A percentile compares a stretch with the other conserved stretches of the same genome.
phyloP scores from a whole-genome alignment of 2,888 invertebrate species.

The Hyposoter didymator region DNA sequence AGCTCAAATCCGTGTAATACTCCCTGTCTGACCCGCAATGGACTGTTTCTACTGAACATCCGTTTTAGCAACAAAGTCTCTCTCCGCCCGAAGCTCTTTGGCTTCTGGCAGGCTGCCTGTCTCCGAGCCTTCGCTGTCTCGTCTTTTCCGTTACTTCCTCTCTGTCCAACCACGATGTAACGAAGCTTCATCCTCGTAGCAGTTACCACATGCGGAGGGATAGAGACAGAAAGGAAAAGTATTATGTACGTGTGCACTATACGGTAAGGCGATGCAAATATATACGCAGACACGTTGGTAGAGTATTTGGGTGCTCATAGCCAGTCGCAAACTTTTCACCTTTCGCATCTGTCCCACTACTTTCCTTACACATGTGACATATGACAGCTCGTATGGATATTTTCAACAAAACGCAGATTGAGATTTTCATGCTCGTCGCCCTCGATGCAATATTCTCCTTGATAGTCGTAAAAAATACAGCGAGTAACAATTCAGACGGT shows the following conservation, averaged over 20 bases:
- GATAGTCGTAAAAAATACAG: not conserved
- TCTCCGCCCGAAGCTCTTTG: conserved; percentile 35
- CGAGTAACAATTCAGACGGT: no score
- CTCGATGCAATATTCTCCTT: not conserved
- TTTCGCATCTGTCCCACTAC: conserved; percentile 17
- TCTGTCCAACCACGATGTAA: conserved; percentile 55
- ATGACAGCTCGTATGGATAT: not conserved
- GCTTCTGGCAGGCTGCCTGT: conserved; percentile 53
- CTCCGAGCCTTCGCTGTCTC: conserved; percentile 47
- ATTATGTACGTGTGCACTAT: conserved; percentile 22
- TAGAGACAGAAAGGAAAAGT: not conserved
- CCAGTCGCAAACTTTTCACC: conserved; percentile 53
- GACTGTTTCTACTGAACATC: conserved; percentile 61
- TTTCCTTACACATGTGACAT: not conserved
- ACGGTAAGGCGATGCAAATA: conserved; percentile 44
- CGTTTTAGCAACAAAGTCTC: conserved; percentile 63
- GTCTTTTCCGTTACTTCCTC: conserved; percentile 52
- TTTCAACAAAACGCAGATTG: not conserved
- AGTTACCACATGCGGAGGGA: conserved; percentile 8
- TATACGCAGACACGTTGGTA: conserved; percentile 30
- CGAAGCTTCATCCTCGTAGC: conserved; percentile 57
- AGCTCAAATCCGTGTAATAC: conserved; percentile 36
- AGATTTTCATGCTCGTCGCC: not conserved
- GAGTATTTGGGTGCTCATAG: not conserved
- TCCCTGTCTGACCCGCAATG: conserved; percentile 55